Evolutionary conservation across 2,888 invertebrate genomes (phyloP), one percentile per base, ranked within the genome.

Genomic region (Ligdia adustata): DNA sequence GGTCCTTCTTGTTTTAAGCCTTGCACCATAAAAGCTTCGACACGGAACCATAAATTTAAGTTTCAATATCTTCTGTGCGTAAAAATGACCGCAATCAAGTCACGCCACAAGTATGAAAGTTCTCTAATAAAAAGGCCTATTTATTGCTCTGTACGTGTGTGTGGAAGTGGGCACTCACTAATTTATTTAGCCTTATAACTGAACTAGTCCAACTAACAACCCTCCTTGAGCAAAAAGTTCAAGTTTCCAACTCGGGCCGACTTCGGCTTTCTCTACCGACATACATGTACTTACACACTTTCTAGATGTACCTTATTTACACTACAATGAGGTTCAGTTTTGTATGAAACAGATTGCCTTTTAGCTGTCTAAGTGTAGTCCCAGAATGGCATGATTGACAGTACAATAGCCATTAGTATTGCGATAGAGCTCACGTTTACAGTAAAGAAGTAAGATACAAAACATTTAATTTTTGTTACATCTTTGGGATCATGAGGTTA

Each of bases 231-330:
- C 55, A 62, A 54, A 54, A 60, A 58, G 50, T 57, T 56, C 44
- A 53, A 55, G 55, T 50, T 57, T 40, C 44, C 52, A 24, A 26
- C 40, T 47, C 34, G 13, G 31, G 3, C 13, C 29, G 55, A 55
- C 55, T 57, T 57, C 48, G 12, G 49, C 53, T 55, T 49, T 50
- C 45, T 47, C 46, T 33, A 28, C 45, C 9, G 29, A 43, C 40
- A 40, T 27, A 44, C 44, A n/a, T n/a, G n/a, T n/a, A n/a, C n/a
- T n/a, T n/a, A n/a, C n/a, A n/a, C n/a, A 52, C 41, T 7, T 9
- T 57, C 49, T 49, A 38, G 47, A 48, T 57, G 56, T 52, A 55
- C 64, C 57, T 61, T 64, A 64, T 59, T 7, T 24, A 16, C n/a
- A 29, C 35, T 20, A 29, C 12, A 28, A 27, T 40, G 16, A 26